Evolutionary conservation across 1,140 invertebrate genomes (phyloP), one percentile per base, ranked within the genome.

Genomic region (Panonychus citri): DNA sequence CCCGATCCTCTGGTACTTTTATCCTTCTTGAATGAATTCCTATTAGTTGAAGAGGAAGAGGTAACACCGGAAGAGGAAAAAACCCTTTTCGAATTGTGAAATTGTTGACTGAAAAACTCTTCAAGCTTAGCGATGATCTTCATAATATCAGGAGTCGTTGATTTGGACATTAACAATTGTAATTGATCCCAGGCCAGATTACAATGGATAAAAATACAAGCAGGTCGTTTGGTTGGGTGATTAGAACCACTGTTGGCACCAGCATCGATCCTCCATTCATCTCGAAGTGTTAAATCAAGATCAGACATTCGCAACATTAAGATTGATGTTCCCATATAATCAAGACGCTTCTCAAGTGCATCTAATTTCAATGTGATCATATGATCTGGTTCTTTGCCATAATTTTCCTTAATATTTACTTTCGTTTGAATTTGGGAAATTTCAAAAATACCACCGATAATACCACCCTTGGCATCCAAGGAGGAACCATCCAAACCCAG

Each of bases 81-180:
- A 7, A 89, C 85, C 7, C 85, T 75, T 69, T 88, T 88, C 62
- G 83, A 86, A 57, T 83, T 88, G 65, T 89, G 88, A 67, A 91
- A 90, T 70, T 91, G 86, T 66, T 93, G 85, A 49, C 82, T 82
- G 67, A 95, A 95, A 71, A 95, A 97, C 72, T 96, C 90, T 64
- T 95, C 89, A 10, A 95, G 73, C 68, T 94, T 94, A 54, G 85
- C 81, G 65, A 85, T 87, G 83, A 96, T 94, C 72, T 95, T 95
- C 2, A 95, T 72, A 24, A 96, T 71, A 72, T 97, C 91, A 0
- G 89, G 86, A 0, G 89, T 95, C 0, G 91, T 95, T 26, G 88
- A 93, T 69, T 90, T 84, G 17, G 84, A 89, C 63, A 97, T 94
- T 77, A 95, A 82, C 25, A 95, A 76, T 72, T 97, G 90, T 15